A percentile compares a stretch with the other conserved stretches of the same genome.
These are phyloP conservation scores for Heliconius eleuchia DNA, from an alignment of 1,140 invertebrate genomes.

Conservation along the genomic window DNA sequence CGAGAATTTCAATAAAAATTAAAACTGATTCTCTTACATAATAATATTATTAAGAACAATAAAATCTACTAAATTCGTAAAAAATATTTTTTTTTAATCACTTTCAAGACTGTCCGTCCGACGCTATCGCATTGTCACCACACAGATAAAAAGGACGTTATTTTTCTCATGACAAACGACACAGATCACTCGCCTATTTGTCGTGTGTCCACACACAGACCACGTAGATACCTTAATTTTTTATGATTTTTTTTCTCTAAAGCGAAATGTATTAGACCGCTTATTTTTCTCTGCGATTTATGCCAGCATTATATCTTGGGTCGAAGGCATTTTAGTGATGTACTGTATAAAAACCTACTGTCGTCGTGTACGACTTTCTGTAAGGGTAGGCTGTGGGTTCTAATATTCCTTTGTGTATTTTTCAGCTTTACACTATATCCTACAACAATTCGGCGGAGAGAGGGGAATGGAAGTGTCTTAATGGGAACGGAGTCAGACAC, in stretches of 20 bases:
- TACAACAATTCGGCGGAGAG: too few species aligned
- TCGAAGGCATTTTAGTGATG: neutral
- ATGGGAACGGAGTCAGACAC: neutral
- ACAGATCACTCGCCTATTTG: constrained; percentile 57
- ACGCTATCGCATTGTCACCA: constrained; percentile 8
- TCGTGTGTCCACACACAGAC: constrained; percentile 43
- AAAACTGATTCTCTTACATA: too few species aligned
- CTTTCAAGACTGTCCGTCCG: constrained; percentile 12
- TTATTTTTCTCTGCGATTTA: constrained; percentile 43
- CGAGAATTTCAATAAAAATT: too few species aligned
- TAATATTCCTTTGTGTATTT: neutral
- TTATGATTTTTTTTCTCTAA: constrained; percentile 52
- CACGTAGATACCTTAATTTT: constrained; percentile 60
- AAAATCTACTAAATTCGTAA: neutral
- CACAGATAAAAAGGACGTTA: constrained; percentile 40
- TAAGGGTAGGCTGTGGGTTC: neutral
- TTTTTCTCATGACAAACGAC: constrained; percentile 60
- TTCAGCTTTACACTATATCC: too few species aligned
- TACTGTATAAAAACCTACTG: neutral
- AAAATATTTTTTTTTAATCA: too few species aligned
- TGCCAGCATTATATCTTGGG: constrained; percentile 14
- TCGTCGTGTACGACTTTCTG: neutral
- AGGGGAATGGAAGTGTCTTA: too few species aligned
- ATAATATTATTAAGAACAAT: too few species aligned
- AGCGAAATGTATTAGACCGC: constrained; percentile 54